Conservation (phyloP, 2,113 vertebrate species). For the Indicator maculatus region DNA sequence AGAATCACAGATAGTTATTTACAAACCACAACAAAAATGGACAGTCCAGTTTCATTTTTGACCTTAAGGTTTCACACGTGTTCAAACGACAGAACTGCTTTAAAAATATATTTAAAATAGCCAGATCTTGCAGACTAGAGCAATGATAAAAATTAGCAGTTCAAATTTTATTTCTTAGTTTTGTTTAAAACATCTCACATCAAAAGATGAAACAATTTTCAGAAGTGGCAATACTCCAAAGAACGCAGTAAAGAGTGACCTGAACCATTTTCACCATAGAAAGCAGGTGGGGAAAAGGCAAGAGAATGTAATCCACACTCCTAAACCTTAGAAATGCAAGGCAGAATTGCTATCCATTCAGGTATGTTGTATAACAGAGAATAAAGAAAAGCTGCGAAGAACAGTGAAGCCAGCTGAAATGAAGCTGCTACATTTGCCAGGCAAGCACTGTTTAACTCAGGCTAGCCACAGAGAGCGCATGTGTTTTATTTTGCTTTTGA, state of each 20-base stretch:
- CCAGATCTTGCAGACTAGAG: background rate
- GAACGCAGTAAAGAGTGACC: background rate
- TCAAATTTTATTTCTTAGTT: background rate
- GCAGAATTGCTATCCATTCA: background rate
- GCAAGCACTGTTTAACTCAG: background rate
- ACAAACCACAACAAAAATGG: background rate
- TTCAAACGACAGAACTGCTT: background rate
- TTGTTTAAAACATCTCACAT: background rate
- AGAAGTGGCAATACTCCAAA: background rate
- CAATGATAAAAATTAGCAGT: background rate
- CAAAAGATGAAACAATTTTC: background rate
- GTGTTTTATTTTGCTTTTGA: background rate
- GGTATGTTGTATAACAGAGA: background rate
- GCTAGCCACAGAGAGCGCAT: background rate
- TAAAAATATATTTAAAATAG: background rate
- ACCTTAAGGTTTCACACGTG: background rate
- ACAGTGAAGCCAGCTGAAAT: background rate
- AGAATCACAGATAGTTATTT: background rate
- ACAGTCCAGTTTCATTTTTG: background rate
- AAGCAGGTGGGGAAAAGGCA: rapidly evolving
- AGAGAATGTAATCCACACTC: background rate
- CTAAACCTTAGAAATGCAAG: background rate
- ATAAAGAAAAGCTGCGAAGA: background rate
- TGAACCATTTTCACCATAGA: background rate
- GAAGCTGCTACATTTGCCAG: background rate